Evolutionary conservation across 2,888 invertebrate species (phyloP).

Genomic region (Dorcus parallelipipedus): DNA sequence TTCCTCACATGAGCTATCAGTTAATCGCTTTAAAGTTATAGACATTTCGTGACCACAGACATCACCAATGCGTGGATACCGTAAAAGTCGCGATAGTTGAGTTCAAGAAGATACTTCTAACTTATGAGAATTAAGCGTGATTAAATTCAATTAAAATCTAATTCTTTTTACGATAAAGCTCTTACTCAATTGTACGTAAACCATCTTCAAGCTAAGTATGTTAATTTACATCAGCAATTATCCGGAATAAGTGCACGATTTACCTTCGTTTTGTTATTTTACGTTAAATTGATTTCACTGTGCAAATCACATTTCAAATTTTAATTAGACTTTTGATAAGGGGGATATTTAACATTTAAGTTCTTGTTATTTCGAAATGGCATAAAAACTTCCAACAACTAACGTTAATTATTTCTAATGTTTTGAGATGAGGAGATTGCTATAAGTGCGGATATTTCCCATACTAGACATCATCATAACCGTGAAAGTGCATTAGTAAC

Average conservation of each 20-base stretch:
- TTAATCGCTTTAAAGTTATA: conserved; percentile 17
- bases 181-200: too few relatives aligned
- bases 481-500: conserved; percentile 31
- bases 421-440: conserved; percentile 20
- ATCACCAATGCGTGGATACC: conserved; percentile 22
- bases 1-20: conserved; percentile 14
- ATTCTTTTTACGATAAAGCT: not conserved
- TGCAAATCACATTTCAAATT: conserved; percentile 1
- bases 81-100: conserved; percentile 22
- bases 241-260: not conserved
- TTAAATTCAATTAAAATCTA: conserved; percentile 1
- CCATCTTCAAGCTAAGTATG: too few relatives aligned
- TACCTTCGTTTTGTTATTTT: not conserved
- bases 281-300: not conserved
- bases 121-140: conserved; percentile 1
- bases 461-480: conserved; percentile 27
- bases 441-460: conserved; percentile 27
- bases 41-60: conserved; percentile 24
- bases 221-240: too few relatives aligned
- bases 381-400: conserved; percentile 11
- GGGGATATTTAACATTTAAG: conserved; percentile 6
- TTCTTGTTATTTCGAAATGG: conserved; percentile 6
- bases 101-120: not conserved
- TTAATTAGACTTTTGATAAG: conserved; percentile 4
- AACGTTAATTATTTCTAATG: conserved; percentile 22